Base-by-base conservation (phyloP, 2,888 invertebrate species). In the Parelbella ahira region DNA sequence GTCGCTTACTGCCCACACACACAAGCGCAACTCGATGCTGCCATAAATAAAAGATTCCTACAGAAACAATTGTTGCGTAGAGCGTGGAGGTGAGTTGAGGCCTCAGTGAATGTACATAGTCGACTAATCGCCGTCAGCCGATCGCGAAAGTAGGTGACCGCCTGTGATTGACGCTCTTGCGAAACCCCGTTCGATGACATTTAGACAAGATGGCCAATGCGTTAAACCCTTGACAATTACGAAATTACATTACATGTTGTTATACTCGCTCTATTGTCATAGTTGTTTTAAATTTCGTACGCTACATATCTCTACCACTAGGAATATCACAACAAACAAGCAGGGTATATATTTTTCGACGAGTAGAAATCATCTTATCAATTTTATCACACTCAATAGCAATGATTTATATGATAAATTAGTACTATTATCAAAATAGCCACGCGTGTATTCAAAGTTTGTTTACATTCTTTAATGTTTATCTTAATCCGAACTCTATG, bases 131-230 rank as follows among this genome's bases (percentile, higher is more conserved):
- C 73, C 67, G 69, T 73, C 69, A 72, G 74, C 71, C 78, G 81
- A 84, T 83, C 84, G 84, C 84, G 86, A 87, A 87, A 87, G 87
- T 86, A 84, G 87, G 87, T 86, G 86, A 86, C 86, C 86, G 84
- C 72, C 69, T 59, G 82, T 83, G 86, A 87, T 86, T 84, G 86
- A 87, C 81, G 76, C 70, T 71, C 71, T 86, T 86, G 81, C 75
- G 75, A 86, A 86, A 87, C 77, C 58, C 69, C 82, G 81, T 82
- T 82, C 83, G 84, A 86, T 86, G 86, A 86, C 86, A 86, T 86
- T 86, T 81, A 79, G 72, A 79, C 71, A 77, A 70, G 73, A 75
- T 75, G 71, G 74, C 81, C 81, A 73, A 76, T 68, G 68, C 65
- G 70, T 69, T 70, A 73, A 79, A 69, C 74, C 73, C 68, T 68